These are phyloP conservation scores for Pseudorectes ferrugineus DNA, from an alignment of 2,113 vertebrate genomes.

Conservation along the genomic window DNA sequence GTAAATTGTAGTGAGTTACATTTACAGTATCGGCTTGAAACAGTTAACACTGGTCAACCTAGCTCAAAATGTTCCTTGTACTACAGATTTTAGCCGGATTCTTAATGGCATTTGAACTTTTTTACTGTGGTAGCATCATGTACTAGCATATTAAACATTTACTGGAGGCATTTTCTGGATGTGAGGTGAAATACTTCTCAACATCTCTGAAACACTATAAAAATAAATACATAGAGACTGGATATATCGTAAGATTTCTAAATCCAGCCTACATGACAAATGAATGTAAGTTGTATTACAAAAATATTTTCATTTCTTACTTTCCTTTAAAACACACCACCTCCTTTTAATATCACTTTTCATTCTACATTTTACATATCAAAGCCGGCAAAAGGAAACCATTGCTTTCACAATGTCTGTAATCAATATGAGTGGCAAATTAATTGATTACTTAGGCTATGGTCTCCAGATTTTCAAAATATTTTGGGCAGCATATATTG, in stretches of 20 bases:
- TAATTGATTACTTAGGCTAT: not conserved
- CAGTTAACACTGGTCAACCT: not conserved
- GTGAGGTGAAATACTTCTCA: not conserved
- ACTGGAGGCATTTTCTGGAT: not conserved
- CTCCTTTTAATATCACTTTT: not conserved
- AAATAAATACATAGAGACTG: not conserved
- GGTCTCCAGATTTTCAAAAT: not conserved
- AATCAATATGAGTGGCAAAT: not conserved
- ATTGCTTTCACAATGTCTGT: not conserved
- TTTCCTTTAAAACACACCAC: not conserved
- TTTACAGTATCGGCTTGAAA: not conserved
- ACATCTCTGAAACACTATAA: not conserved
- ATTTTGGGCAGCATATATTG: not conserved
- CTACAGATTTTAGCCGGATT: not conserved
- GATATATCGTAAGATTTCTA: not conserved
- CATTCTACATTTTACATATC: not conserved
- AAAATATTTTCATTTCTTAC: not conserved
- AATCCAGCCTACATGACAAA: not conserved
- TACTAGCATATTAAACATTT: not conserved
- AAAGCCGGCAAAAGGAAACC: not conserved
- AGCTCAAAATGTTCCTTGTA: not conserved
- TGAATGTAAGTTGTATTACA: not conserved
- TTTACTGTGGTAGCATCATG: not conserved
- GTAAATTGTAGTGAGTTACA: not conserved
- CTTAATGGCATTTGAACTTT: not conserved